These are phyloP conservation scores for Myotis findleyi DNA, from an alignment of 2,797 vertebrate genomes.

Conservation along the genomic window DNA sequence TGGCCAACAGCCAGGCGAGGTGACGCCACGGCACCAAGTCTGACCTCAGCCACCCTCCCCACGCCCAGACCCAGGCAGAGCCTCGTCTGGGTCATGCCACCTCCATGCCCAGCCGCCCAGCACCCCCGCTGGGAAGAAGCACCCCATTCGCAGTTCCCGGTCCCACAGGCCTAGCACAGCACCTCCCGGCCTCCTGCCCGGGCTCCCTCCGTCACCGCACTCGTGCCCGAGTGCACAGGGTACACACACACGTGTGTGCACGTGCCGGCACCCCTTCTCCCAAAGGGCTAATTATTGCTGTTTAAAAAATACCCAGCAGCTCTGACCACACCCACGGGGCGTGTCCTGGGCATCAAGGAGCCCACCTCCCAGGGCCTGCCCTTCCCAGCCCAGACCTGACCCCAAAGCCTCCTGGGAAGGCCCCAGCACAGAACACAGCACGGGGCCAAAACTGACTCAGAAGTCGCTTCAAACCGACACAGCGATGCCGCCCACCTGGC, in stretches of 20 bases:
- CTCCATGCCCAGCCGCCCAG: background rate
- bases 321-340: background rate
- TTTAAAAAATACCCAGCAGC: constrained; percentile 58
- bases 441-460: background rate
- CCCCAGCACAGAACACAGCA: background rate
- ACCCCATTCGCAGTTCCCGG: background rate
- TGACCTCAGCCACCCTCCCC: background rate
- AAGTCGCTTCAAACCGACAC: background rate
- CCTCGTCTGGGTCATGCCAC: accelerated
- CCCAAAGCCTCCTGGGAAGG: background rate
- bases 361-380: background rate
- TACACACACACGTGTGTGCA: background rate
- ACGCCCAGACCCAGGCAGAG: background rate
- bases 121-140: accelerated
- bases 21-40: accelerated
- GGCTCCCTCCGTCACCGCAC: background rate
- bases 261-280: constrained; percentile 65
- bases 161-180: background rate
- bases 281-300: constrained; percentile 86
- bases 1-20: background rate
- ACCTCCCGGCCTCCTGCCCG: background rate
- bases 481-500: background rate
- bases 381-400: background rate
- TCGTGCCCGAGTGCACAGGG: background rate
- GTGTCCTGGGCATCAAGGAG: accelerated